phyloP scores from a whole-genome alignment of 2,888 invertebrate species.

The Drosophila lacicola region DNA sequence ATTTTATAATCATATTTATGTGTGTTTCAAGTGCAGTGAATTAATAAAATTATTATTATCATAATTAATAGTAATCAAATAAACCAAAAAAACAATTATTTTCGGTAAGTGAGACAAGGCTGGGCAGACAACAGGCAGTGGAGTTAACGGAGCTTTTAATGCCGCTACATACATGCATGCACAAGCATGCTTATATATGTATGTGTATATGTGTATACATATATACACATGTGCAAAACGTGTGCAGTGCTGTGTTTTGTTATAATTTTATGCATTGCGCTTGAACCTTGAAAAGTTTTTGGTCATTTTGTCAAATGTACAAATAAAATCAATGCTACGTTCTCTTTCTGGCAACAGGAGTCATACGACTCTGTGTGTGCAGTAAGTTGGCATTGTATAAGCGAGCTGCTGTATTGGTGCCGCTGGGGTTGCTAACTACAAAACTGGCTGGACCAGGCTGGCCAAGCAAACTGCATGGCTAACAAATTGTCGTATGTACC shows the following conservation, averaged over 20 bases:
- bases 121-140: neutral
- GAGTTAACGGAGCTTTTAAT: constrained; percentile 18
- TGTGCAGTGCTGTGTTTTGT: constrained; percentile 23
- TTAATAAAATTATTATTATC: constrained; percentile 3
- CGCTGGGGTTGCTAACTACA: constrained; percentile 38
- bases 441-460: constrained; percentile 40
- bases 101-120: constrained; percentile 43
- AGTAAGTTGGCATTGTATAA: constrained; percentile 34
- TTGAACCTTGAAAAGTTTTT: constrained; percentile 64
- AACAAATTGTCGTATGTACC: constrained; percentile 7
- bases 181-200: neutral
- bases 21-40: constrained; percentile 30
- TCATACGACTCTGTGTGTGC: neutral
- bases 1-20: constrained; percentile 26
- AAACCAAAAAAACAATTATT: constrained; percentile 2
- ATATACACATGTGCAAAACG: neutral
- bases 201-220: too few relatives aligned
- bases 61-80: constrained; percentile 8
- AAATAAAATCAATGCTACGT: constrained; percentile 72
- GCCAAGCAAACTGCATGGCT: constrained; percentile 14
- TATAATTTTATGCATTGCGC: constrained; percentile 34
- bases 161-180: constrained; percentile 5
- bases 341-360: constrained; percentile 43
- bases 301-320: constrained; percentile 40
- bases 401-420: constrained; percentile 10